Base-by-base conservation (phyloP, 2,888 invertebrate genomes). In the Caenorhabditis panamensis region DNA sequence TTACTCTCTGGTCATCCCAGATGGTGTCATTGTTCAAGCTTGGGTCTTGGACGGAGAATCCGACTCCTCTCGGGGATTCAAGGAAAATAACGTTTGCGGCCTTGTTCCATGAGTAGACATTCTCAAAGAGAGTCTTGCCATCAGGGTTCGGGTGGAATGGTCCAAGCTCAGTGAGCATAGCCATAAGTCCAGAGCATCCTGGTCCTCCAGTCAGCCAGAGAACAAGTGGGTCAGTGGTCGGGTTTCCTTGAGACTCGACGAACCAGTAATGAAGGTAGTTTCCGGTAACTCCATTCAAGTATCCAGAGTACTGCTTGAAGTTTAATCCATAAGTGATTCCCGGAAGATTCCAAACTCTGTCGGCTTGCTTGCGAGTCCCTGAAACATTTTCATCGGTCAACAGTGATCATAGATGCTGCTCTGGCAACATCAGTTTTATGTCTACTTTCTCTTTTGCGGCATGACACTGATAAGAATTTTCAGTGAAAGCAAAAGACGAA, bases 21-120 rank as follows among this genome's bases (percentile, higher is more conserved):
- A 71, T 66, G 3, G 69, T 64, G 58, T 87, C 86, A 41, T 72
- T 78, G 64, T 87, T 85, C 64, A 83, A 64, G n/a, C 72, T 82
- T 36, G n/a, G 26, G 54, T 87, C 79, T 77, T 87, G 86, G 26
- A 82, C 83, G 9, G 93, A 93, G 86, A 91, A 93, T 1, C 93
- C 93, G 59, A 93, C 93, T 66, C 92, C 92, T 36, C 92, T 91
- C 28, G 93, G 93, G 1, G 92, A 91, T 86, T 93, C 93, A 77
- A 93, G 82, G 86, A 92, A 93, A 61, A 93, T 66, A 80, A 93
- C 91, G 85, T 93, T 93, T 18, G 92, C 81, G 31, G 88, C 90
- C 84, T 90, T 91, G 68, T 91, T 91, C 91, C 91, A 91, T 3
- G 88, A 83, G 67, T 89, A 91, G 13, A 84, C 84, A 77, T 91